Evolutionary conservation across 2,797 vertebrate species (phyloP), one percentile per base, ranked within the genome.

Genomic region (Botia kubotai): DNA sequence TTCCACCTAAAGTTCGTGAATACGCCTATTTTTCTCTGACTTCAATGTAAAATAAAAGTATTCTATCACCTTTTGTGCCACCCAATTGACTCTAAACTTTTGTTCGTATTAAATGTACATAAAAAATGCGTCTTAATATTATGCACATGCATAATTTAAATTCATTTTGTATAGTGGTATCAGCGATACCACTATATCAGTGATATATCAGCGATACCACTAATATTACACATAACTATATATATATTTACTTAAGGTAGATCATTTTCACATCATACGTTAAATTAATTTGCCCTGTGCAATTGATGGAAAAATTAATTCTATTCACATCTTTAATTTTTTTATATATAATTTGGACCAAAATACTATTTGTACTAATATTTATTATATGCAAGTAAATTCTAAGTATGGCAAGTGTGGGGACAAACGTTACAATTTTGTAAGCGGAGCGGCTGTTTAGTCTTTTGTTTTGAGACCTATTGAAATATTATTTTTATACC

Each of bases 401-500:
- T 50, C 3, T 39, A 60, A 46, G 12, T 46, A 68, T 46, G 29
- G 14, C 14, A 33, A 7, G 0, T 33, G 2, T 29, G 57, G 39
- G 11, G 23, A 21, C 57, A 62, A 60, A 62, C 23, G 4, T 29
- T 29, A 21, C 43, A 0, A 36, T 72, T 79, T 52, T 63, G 6
- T 29, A 8, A 55, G 39, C 26, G n/a, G 26, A 17, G 4, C 14
- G 1, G 23, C 43, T 60, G 57, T 23, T 26, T 71, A n/a, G 26
- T 17, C 8, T 55, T 43, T 70, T 65, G 43, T 72, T 83, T 57
- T 79, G 23, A 75, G 29, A 73, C 43, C 66, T 53, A 67, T 65
- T 83, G 55, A 58, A 39, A 79, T 76, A 62, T 50, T 85, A 65
- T 76, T 58, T 87, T 72, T 90, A 71, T 78, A 62, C 21, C 5